Conservation (phyloP, 2,797 vertebrate genomes). For the Mormyrus proboscirostris region DNA sequence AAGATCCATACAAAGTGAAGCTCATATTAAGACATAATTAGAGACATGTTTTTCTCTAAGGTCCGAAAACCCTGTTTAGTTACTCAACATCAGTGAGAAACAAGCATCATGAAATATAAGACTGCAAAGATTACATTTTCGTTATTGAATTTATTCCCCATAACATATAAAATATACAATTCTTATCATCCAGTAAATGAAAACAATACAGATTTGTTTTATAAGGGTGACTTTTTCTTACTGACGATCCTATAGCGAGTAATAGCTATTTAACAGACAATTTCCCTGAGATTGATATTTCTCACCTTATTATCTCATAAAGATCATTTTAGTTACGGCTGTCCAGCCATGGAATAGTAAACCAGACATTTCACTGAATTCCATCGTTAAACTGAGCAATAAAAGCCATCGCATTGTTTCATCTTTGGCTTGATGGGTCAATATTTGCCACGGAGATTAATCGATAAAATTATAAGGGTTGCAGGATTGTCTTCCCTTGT, state of each 20-base stretch:
- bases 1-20: neutral
- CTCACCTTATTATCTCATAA: neutral
- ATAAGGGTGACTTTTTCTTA: neutral
- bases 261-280: neutral
- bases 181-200: neutral
- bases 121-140: neutral
- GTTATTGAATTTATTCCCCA: neutral
- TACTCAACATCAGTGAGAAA: neutral
- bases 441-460: neutral
- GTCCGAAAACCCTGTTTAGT: neutral
- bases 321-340: neutral
- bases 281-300: neutral
- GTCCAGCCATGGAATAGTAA: neutral
- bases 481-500: neutral
- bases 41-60: neutral
- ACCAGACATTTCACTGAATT: neutral
- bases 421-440: slow-evolving; percentile 6
- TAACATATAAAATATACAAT: neutral
- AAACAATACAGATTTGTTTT: neutral
- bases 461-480: neutral
- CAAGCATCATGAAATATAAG: neutral
- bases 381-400: neutral
- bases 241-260: no score
- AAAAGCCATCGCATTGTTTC: neutral
- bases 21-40: neutral